Base-by-base conservation (phyloP, 2,797 vertebrate species). In the Fistularia tabacaria region DNA sequence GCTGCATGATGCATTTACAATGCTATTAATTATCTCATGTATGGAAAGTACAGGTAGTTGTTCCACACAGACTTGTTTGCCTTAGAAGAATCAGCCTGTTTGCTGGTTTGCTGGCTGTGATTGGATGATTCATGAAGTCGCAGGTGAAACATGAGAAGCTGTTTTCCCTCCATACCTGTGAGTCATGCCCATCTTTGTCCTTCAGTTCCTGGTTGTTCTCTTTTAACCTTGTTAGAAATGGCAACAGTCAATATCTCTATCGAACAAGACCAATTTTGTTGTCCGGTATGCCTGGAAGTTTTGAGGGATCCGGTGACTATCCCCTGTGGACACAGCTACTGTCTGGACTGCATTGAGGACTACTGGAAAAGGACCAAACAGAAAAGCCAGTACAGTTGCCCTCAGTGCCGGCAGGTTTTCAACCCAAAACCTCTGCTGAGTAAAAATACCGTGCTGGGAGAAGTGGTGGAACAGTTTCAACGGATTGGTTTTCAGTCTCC, bases 241-340 rank as follows among this genome's bases (percentile, higher is more conserved):
- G 87, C 87, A 62, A 76, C 82, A 3, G 68, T 85, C 0, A 90
- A 81, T 9, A 90, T 92, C 57, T 91, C 88, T 1, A 54, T 92
- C 2, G 90, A 91, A 1, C 77, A 89, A 40, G 90, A 91, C 7
- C 87, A 91, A 66, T 91, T 92, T 9, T 69, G 76, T 36, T 92
- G 91, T 15, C 59, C 90, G 0, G 88, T 91, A 47, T 92, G 91
- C 25, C 66, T 91, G 67, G 89, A 91, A 15, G 62, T 90, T 0
- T 59, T 90, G 8, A 65, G 69, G 38, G 89, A 91, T 55, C 91
- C 91, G 1, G 91, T 86, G 56, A 92, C 90, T 0, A 89, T 91
- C 63, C 91, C 91, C 3, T 91, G 89, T 4, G 89, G 89, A 50
- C 89, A 90, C 78, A 90, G 87, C 57, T 89, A 90, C 48, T 92